Evolutionary conservation across 2,113 vertebrate genomes (phyloP).

Genomic region (Glaucidium brasilianum): DNA sequence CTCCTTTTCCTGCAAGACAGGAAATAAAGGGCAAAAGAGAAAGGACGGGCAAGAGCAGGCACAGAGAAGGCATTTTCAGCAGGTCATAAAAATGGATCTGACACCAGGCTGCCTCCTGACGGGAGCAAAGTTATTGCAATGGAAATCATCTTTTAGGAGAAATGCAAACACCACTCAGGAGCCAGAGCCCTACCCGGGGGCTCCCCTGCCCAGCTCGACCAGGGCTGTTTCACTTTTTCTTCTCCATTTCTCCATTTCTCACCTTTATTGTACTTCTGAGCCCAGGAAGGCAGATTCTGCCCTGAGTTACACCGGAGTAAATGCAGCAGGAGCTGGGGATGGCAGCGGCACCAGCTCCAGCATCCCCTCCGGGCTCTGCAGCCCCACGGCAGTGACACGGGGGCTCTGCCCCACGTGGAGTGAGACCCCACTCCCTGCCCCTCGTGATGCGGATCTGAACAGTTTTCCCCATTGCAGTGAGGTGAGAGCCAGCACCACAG

Average conservation of each 20-base stretch:
- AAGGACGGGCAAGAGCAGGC: not conserved
- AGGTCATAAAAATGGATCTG: not conserved
- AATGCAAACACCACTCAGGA: accelerated
- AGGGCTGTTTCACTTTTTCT: not conserved
- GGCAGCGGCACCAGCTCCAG: not conserved
- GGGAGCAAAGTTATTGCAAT: not conserved
- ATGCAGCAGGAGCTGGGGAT: not conserved
- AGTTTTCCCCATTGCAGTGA: accelerated
- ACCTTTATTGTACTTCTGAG: not conserved
- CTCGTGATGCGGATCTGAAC: accelerated
- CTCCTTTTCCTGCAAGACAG: not conserved
- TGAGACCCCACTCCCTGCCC: not conserved
- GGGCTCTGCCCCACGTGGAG: accelerated
- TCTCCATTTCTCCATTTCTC: not conserved
- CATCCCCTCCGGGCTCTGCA: not conserved
- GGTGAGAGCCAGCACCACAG: not conserved
- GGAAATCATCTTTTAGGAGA: not conserved
- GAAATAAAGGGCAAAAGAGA: not conserved
- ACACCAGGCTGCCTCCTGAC: not conserved
- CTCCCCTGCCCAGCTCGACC: accelerated
- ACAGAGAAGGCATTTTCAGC: not conserved
- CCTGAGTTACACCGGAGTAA: not conserved
- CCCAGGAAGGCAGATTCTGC: not conserved
- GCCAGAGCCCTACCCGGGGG: accelerated
- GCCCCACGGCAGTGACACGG: accelerated